Evolutionary conservation across 1,140 invertebrate genomes (phyloP).

Genomic region (Achatina immaculata): DNA sequence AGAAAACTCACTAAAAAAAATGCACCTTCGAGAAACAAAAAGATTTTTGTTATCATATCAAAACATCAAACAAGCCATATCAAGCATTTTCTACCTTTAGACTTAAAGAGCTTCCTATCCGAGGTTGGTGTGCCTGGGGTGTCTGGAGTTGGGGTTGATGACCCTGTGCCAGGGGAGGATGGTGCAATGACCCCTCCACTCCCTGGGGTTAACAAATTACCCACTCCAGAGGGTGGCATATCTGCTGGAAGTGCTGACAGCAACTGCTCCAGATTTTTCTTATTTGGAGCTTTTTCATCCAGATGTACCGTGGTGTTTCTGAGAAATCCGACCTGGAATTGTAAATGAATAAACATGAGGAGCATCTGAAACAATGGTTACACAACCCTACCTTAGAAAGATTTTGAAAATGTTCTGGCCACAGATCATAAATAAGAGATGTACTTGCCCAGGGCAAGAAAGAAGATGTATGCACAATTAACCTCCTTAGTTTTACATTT

Average conservation of each 20-base stretch:
- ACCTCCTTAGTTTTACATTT: too few relatives aligned
- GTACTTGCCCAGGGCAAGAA: too few relatives aligned
- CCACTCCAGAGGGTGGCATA: constrained; percentile 32
- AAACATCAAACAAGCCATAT: too few relatives aligned
- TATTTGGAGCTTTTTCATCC: constrained; percentile 61
- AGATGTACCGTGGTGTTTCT: constrained; percentile 65
- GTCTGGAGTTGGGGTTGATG: constrained; percentile 46
- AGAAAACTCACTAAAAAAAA: too few relatives aligned
- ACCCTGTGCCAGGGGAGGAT: constrained; percentile 23
- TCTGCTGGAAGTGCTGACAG: constrained; percentile 58
- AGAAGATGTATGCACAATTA: too few relatives aligned
- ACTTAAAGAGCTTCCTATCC: constrained; percentile 55
- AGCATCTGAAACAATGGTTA: background rate
- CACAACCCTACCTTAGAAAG: background rate
- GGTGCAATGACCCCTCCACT: constrained; percentile 32
- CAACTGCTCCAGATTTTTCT: constrained; percentile 66
- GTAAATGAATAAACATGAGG: background rate
- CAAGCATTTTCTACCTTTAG: constrained; percentile 32
- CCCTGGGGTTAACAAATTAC: constrained; percentile 23
- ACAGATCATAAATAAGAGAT: too few relatives aligned
- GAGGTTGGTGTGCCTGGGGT: constrained; percentile 64
- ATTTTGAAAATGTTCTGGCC: too few relatives aligned
- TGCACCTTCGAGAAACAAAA: too few relatives aligned
- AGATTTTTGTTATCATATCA: too few relatives aligned
- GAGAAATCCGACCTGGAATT: constrained; percentile 72